Evolutionary conservation across 1,140 invertebrate genomes (phyloP).

Genomic region (Microplitis mediator): DNA sequence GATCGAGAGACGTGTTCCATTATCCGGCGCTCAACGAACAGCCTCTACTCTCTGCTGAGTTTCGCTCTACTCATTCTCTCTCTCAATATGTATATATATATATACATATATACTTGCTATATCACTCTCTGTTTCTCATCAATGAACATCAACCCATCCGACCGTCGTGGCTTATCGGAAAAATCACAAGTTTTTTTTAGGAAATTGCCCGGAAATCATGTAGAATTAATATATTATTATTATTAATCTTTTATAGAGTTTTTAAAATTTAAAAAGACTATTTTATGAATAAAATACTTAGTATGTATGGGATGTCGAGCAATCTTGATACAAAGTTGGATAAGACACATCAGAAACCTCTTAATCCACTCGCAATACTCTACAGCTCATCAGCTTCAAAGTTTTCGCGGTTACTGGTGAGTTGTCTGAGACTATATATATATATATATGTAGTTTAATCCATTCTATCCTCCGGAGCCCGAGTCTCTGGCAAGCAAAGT

Average conservation of each 20-base stretch:
- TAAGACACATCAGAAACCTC: background rate
- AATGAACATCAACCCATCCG: conserved; percentile 7
- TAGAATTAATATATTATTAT: background rate
- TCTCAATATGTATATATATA: background rate
- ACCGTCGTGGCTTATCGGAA: conserved; percentile 13
- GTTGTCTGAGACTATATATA: no score
- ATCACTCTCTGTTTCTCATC: conserved; percentile 1
- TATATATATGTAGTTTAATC: conserved; percentile 18
- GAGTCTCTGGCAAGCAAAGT: background rate
- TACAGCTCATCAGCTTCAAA: background rate
- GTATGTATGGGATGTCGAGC: background rate
- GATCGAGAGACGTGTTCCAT: conserved; percentile 34
- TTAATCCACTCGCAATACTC: conserved; percentile 21
- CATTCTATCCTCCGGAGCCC: background rate
- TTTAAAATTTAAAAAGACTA: no score
- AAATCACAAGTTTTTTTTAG: conserved; percentile 21
- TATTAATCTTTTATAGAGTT: no score
- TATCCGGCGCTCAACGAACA: conserved; percentile 30
- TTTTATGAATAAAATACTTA: no score
- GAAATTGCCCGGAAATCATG: conserved; percentile 16
- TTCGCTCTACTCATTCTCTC: conserved; percentile 11
- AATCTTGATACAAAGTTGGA: no score
- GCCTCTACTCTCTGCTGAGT: conserved; percentile 1
- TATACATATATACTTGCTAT: background rate
- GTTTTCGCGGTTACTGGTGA: background rate